Evolutionary conservation across 2,797 vertebrate genomes (phyloP).

Genomic region (Liparis tanakae): DNA sequence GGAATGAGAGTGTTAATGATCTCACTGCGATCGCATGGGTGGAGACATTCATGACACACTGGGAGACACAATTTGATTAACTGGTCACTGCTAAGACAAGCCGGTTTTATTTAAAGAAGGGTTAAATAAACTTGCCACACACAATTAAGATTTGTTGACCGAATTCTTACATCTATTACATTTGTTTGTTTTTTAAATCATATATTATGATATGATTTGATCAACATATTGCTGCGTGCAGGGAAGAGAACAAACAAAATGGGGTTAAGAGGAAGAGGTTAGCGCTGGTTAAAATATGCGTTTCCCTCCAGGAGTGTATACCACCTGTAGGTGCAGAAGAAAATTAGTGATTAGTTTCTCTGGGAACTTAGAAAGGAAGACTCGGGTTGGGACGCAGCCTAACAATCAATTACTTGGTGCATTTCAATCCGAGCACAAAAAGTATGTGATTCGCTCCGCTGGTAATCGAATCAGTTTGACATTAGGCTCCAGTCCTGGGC

Average conservation of each 20-base stretch:
- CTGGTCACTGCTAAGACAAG: constrained; percentile 1
- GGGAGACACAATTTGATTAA: constrained; percentile 6
- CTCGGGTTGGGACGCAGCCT: constrained; percentile 5
- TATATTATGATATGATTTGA: constrained; percentile 3
- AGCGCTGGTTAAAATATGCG: constrained; percentile 33
- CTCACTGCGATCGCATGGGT: constrained; percentile 24
- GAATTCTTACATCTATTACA: constrained; percentile 9
- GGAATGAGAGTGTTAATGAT: constrained; percentile 46
- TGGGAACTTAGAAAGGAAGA: constrained; percentile 17
- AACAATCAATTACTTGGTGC: constrained; percentile 27
- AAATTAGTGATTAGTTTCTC: constrained; percentile 39
- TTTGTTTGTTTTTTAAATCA: neutral
- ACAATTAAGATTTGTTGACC: constrained; percentile 27
- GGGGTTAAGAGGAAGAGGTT: constrained; percentile 19
- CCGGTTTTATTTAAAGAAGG: constrained; percentile 7
- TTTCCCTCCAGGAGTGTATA: constrained; percentile 41
- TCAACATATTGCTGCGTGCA: constrained; percentile 44
- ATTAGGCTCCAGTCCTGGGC: constrained; percentile 41
- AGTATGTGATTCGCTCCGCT: neutral
- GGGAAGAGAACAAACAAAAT: constrained; percentile 37
- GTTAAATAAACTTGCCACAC: constrained; percentile 15
- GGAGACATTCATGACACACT: constrained; percentile 2
- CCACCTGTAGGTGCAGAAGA: constrained; percentile 54
- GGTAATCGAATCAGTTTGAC: constrained; percentile 38
- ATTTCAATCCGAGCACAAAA: constrained; percentile 8